Evolutionary conservation across 1,140 invertebrate species (phyloP).

Genomic region (Ylistrum balloti): DNA sequence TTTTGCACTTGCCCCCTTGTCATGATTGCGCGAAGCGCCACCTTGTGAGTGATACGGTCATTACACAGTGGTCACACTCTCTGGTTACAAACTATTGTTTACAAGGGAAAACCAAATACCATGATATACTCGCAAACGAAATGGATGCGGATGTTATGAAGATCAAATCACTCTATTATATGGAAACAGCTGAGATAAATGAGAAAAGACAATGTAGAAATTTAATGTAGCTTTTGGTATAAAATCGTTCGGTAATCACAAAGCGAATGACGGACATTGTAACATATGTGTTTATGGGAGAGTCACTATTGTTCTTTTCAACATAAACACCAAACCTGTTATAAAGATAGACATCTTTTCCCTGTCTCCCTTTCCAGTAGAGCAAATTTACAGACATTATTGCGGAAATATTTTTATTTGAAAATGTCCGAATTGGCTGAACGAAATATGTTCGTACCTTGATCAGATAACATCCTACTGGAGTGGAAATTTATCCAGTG

Average conservation of each 20-base stretch:
- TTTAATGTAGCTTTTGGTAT: not conserved
- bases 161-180: not conserved
- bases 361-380: not conserved
- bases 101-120: not conserved
- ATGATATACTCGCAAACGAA: not conserved
- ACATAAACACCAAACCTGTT: not conserved
- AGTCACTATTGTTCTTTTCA: not conserved
- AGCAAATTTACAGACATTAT: too few species aligned
- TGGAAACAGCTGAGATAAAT: not conserved
- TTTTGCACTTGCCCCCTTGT: slow-evolving; percentile 21
- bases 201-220: not conserved
- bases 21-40: not conserved
- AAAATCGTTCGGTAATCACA: not conserved
- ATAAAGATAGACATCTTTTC: not conserved
- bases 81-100: not conserved
- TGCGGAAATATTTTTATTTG: too few species aligned
- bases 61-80: not conserved
- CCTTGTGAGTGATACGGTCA: not conserved
- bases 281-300: not conserved
- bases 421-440: too few species aligned
- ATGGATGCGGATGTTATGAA: slow-evolving; percentile 24
- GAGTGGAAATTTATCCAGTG: too few species aligned
- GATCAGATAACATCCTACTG: too few species aligned
- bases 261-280: not conserved
- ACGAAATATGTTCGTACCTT: too few species aligned